Base-by-base conservation (phyloP, 2,113 vertebrate genomes). In the Chamaea fasciata region DNA sequence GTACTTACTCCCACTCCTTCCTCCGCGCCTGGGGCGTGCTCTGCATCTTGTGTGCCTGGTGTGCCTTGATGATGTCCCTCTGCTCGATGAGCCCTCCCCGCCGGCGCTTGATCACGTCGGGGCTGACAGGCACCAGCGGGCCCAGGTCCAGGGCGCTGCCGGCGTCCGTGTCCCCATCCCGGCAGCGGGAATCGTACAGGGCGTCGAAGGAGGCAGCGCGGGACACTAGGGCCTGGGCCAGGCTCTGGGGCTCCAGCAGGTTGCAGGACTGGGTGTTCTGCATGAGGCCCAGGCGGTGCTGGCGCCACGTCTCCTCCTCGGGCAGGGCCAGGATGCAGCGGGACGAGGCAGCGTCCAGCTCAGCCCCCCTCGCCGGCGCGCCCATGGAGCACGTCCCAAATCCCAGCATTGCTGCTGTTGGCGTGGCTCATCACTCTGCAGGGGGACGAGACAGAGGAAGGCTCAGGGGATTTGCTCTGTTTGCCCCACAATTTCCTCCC, bases 1-100 rank as follows among this genome's bases (percentile, higher is more conserved):
- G 57, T 98, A 99, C 99, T 99, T 97, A 99, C 99, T 99, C 99
- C 99, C 99, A 99, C 94, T 99, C 99, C 96, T 99, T 99, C 97
- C 99, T 99, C 53, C 98, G 97, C 0, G 99, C 99, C 96, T 99
- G 99, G 0, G 99, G 99, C 11, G 99, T 99, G 98, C 99, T 99
- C 95, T 99, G 99, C 94, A 99, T 99, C 98, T 99, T 99, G 96
- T 99, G 99, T 0, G 99, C 99, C 92, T 99, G 98, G 26, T 99
- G 99, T 0, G 99, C 99, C 96, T 99, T 99, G 97, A 99, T 98
- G 44, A 99, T 99, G 97, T 99, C 99, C 89, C 98, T 98, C 97
- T 99, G 99, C 79, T 99, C 99, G 4, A 99, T 99, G 84, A 99
- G 98, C 24, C 99, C 99, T 0, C 99, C 99, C 2, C 99, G 98